phyloP scores from a whole-genome alignment of 2,113 vertebrate species.

The Bambusicola thoracicus region DNA sequence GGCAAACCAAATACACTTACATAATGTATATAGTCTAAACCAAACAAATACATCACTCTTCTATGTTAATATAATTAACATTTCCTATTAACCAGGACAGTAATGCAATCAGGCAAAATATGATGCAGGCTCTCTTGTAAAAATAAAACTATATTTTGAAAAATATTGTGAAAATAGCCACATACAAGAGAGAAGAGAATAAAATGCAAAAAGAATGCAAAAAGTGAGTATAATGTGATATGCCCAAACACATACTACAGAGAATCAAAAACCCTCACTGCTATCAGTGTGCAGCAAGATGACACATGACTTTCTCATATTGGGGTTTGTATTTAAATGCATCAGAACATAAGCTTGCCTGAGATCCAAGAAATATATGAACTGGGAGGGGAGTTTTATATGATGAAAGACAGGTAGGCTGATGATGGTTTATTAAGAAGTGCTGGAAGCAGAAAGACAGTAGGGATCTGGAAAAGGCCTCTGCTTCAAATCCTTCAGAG shows the following conservation, averaged over 20 bases:
- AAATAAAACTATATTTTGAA: not conserved
- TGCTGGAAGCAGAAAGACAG: not conserved
- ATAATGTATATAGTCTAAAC: not conserved
- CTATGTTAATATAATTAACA: constrained; percentile 30
- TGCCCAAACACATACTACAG: not conserved
- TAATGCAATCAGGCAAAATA: not conserved
- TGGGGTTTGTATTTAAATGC: not conserved
- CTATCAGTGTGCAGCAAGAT: not conserved
- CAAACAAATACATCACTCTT: not conserved
- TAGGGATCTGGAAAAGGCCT: not conserved
- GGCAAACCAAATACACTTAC: not conserved
- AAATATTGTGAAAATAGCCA: not conserved
- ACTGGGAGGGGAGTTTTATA: not conserved
- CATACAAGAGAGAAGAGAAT: not conserved
- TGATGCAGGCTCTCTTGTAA: not conserved
- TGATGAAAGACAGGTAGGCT: not conserved
- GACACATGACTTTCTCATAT: fast-evolving
- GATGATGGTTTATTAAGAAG: not conserved
- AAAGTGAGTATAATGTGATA: not conserved
- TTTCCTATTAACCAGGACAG: not conserved
- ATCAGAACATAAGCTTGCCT: not conserved
- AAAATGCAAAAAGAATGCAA: not conserved
- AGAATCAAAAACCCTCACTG: not conserved
- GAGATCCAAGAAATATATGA: not conserved
- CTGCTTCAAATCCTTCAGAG: constrained; percentile 2